Base-by-base conservation (phyloP, 2,888 invertebrate species). In the Pseudococcus viburni region DNA sequence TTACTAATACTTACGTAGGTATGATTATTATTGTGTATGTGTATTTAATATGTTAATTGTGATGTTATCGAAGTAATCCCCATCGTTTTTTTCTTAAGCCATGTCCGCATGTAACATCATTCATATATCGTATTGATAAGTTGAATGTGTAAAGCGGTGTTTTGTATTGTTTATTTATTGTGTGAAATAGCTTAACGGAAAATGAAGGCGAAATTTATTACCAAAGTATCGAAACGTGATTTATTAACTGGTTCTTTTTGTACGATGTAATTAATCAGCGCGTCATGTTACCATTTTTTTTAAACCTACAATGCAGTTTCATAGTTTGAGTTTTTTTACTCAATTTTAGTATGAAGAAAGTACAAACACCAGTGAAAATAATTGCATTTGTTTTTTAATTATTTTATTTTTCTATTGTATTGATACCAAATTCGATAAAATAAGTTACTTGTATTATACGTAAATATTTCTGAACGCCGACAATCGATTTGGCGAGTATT, bases 341-440 rank as follows among this genome's bases (percentile, higher is more conserved):
- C 17, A 33, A 17, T 68, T 68, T 22, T 33, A 33, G 33, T 42
- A 9, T 46, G 46, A 33, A 73, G 33, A 83, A 19, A 83, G 80
- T 83, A 83, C 80, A 83, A 83, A 83, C 80, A 83, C 80, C 80
- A 83, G 80, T 83, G 80, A 46, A 83, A 83, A 83, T 77, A 77
- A n/a, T 83, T 46, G 46, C n/a, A 46, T 83, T 83, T 83, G 19
- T 83, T 83, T 83, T 77, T 77, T 39, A 77, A 46, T 46, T 46
- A 11, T 46, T 83, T n/a, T n/a, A n/a, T 83, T 46, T 83, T 83
- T 7, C 4, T 64, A 64, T 22, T 64, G 46, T 83, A 83, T 83
- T 46, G 46, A 83, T 83, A 83, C 80, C 80, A 83, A 83, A 83
- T 77, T 46, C 39, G 9, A 46, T 77, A 83, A n/a, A 11, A 46